phyloP scores from a whole-genome alignment of 2,888 invertebrate genomes.

The Aleiodes alternator region DNA sequence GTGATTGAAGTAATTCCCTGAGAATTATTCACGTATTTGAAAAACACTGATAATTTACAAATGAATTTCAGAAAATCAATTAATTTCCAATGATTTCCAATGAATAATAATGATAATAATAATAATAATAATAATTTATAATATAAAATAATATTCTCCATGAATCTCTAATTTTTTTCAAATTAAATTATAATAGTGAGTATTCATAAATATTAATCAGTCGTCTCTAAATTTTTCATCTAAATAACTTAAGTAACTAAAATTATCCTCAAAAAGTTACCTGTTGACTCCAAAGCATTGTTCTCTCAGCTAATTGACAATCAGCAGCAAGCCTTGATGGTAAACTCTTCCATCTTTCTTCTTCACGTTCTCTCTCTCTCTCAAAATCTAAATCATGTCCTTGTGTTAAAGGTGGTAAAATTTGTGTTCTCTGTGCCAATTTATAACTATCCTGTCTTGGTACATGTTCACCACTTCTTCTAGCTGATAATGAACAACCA shows the following conservation, averaged over 20 bases:
- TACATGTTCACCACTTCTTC: conserved; percentile 80
- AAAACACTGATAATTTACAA: too few relatives aligned
- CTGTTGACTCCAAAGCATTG: conserved; percentile 72
- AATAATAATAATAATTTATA: too few relatives aligned
- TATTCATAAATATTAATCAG: conserved; percentile 22
- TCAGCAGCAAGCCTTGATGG: conserved; percentile 71
- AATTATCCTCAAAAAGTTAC: conserved; percentile 63
- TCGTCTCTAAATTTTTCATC: conserved; percentile 1
- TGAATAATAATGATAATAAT: too few relatives aligned
- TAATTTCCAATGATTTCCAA: too few relatives aligned
- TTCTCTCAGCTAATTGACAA: conserved; percentile 71
- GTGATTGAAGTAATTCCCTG: conserved; percentile 30
- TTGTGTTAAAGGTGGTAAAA: conserved; percentile 84
- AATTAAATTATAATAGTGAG: not conserved
- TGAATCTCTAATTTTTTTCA: not conserved
- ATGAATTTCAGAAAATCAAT: too few relatives aligned
- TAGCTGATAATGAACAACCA: conserved; percentile 50
- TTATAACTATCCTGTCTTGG: conserved; percentile 92
- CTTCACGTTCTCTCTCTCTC: conserved; percentile 68
- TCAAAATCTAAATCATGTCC: conserved; percentile 65
- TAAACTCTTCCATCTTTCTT: conserved; percentile 72
- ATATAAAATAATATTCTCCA: not conserved
- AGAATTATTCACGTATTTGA: conserved; percentile 4
- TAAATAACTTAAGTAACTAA: conserved; percentile 8
- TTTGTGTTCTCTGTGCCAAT: conserved; percentile 90